Base-by-base conservation (phyloP, 2,888 invertebrate genomes). In the Patella pellucida region DNA sequence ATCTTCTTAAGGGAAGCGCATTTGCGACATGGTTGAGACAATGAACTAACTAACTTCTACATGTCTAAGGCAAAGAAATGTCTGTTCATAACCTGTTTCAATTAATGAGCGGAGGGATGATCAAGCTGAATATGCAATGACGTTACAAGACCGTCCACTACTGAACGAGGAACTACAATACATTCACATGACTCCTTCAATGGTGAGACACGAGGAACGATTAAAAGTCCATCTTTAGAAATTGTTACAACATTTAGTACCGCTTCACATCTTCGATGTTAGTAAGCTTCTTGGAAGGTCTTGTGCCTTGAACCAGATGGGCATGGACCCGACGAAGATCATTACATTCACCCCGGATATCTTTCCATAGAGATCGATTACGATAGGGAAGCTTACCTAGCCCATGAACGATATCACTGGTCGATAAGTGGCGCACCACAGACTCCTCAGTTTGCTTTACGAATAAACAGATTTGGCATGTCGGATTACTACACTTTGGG, bases 271-370 rank as follows among this genome's bases (percentile, higher is more conserved):
- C 75, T 52, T 54, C 71, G 50, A 79, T 69, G n/a, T 67, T 79
- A 15, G 78, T 79, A 12, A 52, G 31, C 52, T n/a, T n/a, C n/a
- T n/a, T n/a, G n/a, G n/a, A n/a, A n/a, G n/a, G n/a, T n/a, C n/a
- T n/a, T n/a, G n/a, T n/a, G n/a, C n/a, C n/a, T 75, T 71, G 83
- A 81, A 72, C 83, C 82, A n/a, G 16, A 23, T 2, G 76, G 78
- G 51, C 78, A 76, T 9, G 56, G 15, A 69, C 82, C 82, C 12
- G 76, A n/a, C n/a, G 76, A 1, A 70, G 74, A 14, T 79, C 80
- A 72, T 82, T 80, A 11, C 78, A 54, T 52, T 82, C 78, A 81
- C 79, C 69, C 81, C 81, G 15, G 81, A 79, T 1, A 52, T 19
- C 9, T 15, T 5, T 16, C 16, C 15, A 16, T n/a, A n/a, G n/a